Percentiles rank a stretch among this genome's conserved stretches.
These are phyloP conservation scores for Cardiocondyla obscurior DNA, from an alignment of 1,140 invertebrate species.

Conservation along the genomic window DNA sequence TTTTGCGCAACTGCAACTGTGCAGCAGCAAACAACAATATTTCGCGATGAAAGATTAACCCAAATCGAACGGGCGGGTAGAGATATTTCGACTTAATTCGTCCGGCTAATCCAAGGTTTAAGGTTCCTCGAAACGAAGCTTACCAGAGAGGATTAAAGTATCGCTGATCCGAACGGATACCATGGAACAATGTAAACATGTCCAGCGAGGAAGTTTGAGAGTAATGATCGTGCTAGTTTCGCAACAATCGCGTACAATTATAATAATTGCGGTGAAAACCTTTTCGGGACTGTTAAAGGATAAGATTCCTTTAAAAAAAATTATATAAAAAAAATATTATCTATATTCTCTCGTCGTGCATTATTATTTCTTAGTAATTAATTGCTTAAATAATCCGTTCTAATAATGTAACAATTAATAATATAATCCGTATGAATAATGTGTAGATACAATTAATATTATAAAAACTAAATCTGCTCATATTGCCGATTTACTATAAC, in stretches of 20 bases:
- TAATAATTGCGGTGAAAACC: background rate
- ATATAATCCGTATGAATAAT: background rate
- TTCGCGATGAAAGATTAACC: slow-evolving; percentile 40
- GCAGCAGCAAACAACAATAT: background rate
- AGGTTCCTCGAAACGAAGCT: slow-evolving; percentile 63
- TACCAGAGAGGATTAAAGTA: slow-evolving; percentile 54
- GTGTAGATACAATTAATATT: background rate
- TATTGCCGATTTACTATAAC: background rate
- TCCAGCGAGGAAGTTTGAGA: slow-evolving; percentile 17
- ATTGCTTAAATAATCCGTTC: too few relatives aligned
- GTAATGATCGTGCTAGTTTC: slow-evolving; percentile 33
- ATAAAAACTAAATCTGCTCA: background rate
- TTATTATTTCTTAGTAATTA: too few relatives aligned
- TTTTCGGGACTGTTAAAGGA: too few relatives aligned
- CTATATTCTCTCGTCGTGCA: too few relatives aligned
- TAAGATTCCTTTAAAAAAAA: too few relatives aligned
- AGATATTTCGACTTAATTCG: slow-evolving; percentile 65
- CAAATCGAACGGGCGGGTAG: slow-evolving; percentile 32
- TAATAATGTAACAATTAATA: too few relatives aligned
- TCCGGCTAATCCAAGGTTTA: slow-evolving; percentile 57
- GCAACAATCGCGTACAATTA: slow-evolving; percentile 5
- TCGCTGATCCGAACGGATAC: slow-evolving; percentile 46
- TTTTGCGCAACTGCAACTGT: background rate
- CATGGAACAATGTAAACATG: slow-evolving; percentile 40
- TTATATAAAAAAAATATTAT: too few relatives aligned